Percentiles rank a stretch among this genome's conserved stretches.
Evolutionary conservation across 1,140 invertebrate genomes (phyloP).

Genomic region (Meloidogyne hapla): DNA sequence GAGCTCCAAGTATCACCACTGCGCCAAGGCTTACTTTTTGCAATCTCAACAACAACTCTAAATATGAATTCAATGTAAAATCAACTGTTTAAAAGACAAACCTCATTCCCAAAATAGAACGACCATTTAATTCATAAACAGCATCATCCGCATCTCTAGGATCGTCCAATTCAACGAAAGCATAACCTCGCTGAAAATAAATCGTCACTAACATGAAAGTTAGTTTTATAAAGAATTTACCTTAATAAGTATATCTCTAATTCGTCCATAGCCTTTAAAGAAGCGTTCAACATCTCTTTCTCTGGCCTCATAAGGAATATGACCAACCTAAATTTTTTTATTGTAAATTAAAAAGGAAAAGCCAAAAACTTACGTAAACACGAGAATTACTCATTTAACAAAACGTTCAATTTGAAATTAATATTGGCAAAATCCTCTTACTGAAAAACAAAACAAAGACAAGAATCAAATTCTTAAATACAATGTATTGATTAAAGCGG

Average conservation of each 20-base stretch:
- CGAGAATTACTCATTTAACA: neutral
- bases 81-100: slow-evolving; percentile 16
- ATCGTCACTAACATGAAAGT: neutral
- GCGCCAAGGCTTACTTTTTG: slow-evolving; percentile 46
- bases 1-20: slow-evolving; percentile 20
- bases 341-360: neutral
- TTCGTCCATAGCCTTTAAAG: slow-evolving; percentile 51
- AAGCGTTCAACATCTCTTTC: slow-evolving; percentile 49
- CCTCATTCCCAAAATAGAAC: slow-evolving; percentile 49
- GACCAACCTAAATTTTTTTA: slow-evolving; percentile 43
- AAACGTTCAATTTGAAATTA: neutral
- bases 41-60: slow-evolving; percentile 50
- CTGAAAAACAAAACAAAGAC: too few relatives aligned
- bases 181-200: slow-evolving; percentile 38
- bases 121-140: slow-evolving; percentile 50
- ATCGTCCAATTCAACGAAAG: slow-evolving; percentile 46
- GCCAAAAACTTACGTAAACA: neutral
- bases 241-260: slow-evolving; percentile 54
- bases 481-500: too few relatives aligned
- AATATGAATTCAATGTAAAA: slow-evolving; percentile 26
- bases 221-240: neutral
- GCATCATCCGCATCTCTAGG: slow-evolving; percentile 48
- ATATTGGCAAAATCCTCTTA: neutral
- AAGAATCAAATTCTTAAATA: too few relatives aligned
- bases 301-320: slow-evolving; percentile 46